phyloP scores from a whole-genome alignment of 2,797 vertebrate genomes.

The Propithecus perrieri region DNA sequence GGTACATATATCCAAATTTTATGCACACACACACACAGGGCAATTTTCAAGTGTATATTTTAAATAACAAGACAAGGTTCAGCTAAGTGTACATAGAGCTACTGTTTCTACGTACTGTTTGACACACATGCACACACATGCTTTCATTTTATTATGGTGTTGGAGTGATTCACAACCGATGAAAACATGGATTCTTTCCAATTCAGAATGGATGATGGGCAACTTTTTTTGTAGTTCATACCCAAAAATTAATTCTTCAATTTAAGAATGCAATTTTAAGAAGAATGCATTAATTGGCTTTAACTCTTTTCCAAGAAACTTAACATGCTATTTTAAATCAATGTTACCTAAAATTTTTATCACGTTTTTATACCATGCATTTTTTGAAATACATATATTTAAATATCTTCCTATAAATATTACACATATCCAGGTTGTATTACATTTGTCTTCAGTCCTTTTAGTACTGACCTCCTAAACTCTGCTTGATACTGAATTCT shows the following conservation, averaged over 20 bases:
- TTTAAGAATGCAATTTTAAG: not conserved
- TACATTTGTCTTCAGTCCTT: not conserved
- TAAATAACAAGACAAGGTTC: not conserved
- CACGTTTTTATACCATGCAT: rapidly evolving
- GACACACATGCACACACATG: not conserved
- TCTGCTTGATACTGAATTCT: not conserved
- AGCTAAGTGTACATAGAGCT: not conserved
- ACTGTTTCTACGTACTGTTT: rapidly evolving
- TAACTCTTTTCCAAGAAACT: rapidly evolving
- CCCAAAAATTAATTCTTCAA: not conserved
- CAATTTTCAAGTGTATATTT: not conserved
- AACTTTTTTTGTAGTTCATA: rapidly evolving
- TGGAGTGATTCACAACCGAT: not conserved
- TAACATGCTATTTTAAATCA: not conserved
- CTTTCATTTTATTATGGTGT: not conserved
- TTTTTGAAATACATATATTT: not conserved
- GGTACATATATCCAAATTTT: not conserved
- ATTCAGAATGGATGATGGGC: not conserved
- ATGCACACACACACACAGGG: not conserved
- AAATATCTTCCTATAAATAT: not conserved
- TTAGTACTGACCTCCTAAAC: not conserved
- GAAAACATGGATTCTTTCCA: not conserved
- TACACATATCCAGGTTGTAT: rapidly evolving
- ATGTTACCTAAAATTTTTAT: not conserved
- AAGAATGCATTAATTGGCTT: rapidly evolving